These are phyloP conservation scores for Cepaea nemoralis DNA, from an alignment of 1,140 invertebrate genomes.

Conservation along the genomic window DNA sequence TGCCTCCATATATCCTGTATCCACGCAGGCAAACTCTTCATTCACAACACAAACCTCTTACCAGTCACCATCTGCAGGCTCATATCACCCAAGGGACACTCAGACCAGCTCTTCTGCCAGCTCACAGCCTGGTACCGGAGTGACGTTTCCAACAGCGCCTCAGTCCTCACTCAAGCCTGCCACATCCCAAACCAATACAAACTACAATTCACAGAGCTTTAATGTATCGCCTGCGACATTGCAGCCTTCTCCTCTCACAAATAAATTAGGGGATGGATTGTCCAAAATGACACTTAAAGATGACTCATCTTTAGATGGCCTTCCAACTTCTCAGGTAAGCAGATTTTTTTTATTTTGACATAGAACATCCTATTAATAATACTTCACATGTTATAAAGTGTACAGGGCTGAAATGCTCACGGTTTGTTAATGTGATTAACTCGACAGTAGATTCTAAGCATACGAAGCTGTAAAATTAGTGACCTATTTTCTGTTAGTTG, in stretches of 20 bases:
- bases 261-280: constrained; percentile 64
- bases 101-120: constrained; percentile 41
- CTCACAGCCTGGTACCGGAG: constrained; percentile 30
- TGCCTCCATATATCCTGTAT: constrained; percentile 46
- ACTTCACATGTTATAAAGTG: too few species aligned
- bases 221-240: constrained; percentile 45
- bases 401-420: too few species aligned
- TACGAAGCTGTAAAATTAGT: too few species aligned
- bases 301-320: constrained; percentile 52
- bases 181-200: constrained; percentile 40
- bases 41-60: constrained; percentile 51
- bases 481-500: too few species aligned
- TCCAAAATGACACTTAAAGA: constrained; percentile 68
- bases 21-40: constrained; percentile 50
- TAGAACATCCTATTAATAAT: too few species aligned
- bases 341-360: too few species aligned
- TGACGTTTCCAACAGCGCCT: constrained; percentile 14
- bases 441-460: too few species aligned
- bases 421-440: too few species aligned
- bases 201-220: constrained; percentile 51
- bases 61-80: constrained; percentile 42
- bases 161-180: constrained; percentile 40
- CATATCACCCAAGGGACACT: constrained; percentile 53
- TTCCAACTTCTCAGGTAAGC: constrained; percentile 58
- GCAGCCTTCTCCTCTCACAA: constrained; percentile 60